phyloP scores from a whole-genome alignment of 2,888 invertebrate species.

The Sthenelais limicola region DNA sequence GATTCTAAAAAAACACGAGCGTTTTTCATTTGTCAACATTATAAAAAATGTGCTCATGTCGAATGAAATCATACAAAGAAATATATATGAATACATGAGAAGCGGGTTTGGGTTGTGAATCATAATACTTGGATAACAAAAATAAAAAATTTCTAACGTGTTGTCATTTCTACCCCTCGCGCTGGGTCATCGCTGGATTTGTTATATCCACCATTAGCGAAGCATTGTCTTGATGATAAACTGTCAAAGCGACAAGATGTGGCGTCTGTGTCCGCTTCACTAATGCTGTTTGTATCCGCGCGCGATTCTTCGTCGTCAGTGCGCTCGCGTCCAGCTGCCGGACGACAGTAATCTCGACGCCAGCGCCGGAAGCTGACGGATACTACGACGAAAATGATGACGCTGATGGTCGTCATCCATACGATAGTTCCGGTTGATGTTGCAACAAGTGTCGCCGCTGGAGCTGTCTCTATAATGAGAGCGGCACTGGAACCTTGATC shows the following conservation, averaged over 20 bases:
- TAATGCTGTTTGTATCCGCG: conserved; percentile 29
- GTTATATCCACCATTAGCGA: conserved; percentile 27
- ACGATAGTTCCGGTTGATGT: too few relatives aligned
- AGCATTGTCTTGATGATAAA: background rate
- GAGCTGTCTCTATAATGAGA: too few relatives aligned
- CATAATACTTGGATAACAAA: too few relatives aligned
- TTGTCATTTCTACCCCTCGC: too few relatives aligned
- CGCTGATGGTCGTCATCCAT: conserved; percentile 31
- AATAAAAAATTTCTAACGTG: too few relatives aligned
- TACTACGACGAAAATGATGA: conserved; percentile 36
- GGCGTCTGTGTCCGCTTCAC: conserved; percentile 15
- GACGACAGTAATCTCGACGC: conserved; percentile 36
- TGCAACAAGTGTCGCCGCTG: too few relatives aligned
- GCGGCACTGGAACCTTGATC: conserved; percentile 11
- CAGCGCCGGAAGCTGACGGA: conserved; percentile 41
- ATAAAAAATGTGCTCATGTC: too few relatives aligned
- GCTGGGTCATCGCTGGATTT: conserved; percentile 7
- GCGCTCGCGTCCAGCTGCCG: background rate
- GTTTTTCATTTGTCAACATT: too few relatives aligned
- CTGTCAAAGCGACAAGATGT: conserved; percentile 26
- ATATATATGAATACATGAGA: too few relatives aligned
- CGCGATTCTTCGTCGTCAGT: conserved; percentile 23
- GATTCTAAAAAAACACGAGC: too few relatives aligned
- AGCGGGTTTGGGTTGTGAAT: too few relatives aligned
- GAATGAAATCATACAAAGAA: too few relatives aligned